Percentiles rank a stretch among this genome's conserved stretches.
Evolutionary conservation across 1,140 invertebrate species (phyloP).

Genomic region (Delia radicum): DNA sequence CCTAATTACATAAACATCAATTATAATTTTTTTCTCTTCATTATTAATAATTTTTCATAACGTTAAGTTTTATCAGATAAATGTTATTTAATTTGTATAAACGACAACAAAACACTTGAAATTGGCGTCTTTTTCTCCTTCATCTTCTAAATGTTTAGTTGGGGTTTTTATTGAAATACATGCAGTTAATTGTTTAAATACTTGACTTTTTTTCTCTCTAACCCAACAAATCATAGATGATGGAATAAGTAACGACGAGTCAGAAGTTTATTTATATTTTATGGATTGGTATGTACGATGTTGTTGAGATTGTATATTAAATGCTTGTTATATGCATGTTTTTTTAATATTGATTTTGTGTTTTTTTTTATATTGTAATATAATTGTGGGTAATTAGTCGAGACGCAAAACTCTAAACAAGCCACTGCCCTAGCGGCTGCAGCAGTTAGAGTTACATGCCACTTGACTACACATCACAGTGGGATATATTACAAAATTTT

Average conservation of each 20-base stretch:
- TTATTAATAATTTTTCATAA: neutral
- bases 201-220: slow-evolving; percentile 1
- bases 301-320: neutral
- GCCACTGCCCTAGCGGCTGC: neutral
- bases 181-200: neutral
- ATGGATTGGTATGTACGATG: neutral
- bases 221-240: no score
- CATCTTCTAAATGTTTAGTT: neutral
- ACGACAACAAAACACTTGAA: slow-evolving; percentile 16
- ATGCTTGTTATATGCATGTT: neutral
- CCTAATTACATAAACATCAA: neutral
- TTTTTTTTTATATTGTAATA: neutral
- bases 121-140: neutral
- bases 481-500: no score
- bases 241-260: neutral
- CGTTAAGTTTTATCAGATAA: neutral
- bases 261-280: neutral
- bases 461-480: no score
- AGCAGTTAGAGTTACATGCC: neutral
- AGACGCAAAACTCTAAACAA: slow-evolving; percentile 14
- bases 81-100: neutral
- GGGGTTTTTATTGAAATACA: neutral
- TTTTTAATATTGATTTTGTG: neutral
- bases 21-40: neutral
- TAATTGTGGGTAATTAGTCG: slow-evolving; percentile 16